Percentiles rank a stretch among this genome's conserved stretches.
Conservation (phyloP, 2,888 invertebrate genomes). For the Caenorhabditis sulstoni region DNA sequence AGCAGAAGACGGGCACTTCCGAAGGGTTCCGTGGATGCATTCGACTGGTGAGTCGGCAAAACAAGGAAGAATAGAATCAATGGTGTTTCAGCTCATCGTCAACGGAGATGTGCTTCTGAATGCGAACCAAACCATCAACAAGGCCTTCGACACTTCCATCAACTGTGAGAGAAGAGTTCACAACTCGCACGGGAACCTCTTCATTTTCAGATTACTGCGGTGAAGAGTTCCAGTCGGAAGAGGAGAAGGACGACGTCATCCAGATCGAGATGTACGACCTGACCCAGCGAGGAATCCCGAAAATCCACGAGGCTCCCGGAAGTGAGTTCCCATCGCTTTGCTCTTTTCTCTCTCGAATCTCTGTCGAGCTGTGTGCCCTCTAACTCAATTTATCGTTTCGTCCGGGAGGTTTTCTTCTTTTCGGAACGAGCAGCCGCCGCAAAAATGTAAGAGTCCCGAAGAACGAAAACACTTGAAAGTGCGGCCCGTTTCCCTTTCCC, state of each 20-base stretch:
- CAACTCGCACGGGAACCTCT: not conserved
- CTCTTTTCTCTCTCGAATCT: no score
- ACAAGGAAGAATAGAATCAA: not conserved
- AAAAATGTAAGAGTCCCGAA: slow-evolving; percentile 22
- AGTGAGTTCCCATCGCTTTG: slow-evolving; percentile 16
- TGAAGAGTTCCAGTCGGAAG: slow-evolving; percentile 20
- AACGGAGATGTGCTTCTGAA: slow-evolving; percentile 66
- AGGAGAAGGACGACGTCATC: slow-evolving; percentile 24
- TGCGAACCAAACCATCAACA: slow-evolving; percentile 57
- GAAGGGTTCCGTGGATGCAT: slow-evolving; percentile 67
- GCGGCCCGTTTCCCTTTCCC: slow-evolving; percentile 23
- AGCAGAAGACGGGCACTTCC: slow-evolving; percentile 62
- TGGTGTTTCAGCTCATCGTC: slow-evolving; percentile 53
- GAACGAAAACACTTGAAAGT: slow-evolving; percentile 46
- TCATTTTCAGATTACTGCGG: slow-evolving; percentile 57
- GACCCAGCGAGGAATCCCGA: slow-evolving; percentile 52
- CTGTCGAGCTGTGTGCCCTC: slow-evolving; percentile 15
- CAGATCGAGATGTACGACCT: slow-evolving; percentile 53
- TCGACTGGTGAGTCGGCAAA: slow-evolving; percentile 37
- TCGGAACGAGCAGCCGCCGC: slow-evolving; percentile 38
- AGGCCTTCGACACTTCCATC: slow-evolving; percentile 51
- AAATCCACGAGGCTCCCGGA: slow-evolving; percentile 43
- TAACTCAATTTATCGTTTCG: slow-evolving; percentile 36
- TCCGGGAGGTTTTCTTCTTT: slow-evolving; percentile 15
- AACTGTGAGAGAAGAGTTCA: slow-evolving; percentile 34